Percentiles rank a stretch among this genome's conserved stretches.
Conservation (phyloP, 2,113 vertebrate species). For the Conger conger region DNA sequence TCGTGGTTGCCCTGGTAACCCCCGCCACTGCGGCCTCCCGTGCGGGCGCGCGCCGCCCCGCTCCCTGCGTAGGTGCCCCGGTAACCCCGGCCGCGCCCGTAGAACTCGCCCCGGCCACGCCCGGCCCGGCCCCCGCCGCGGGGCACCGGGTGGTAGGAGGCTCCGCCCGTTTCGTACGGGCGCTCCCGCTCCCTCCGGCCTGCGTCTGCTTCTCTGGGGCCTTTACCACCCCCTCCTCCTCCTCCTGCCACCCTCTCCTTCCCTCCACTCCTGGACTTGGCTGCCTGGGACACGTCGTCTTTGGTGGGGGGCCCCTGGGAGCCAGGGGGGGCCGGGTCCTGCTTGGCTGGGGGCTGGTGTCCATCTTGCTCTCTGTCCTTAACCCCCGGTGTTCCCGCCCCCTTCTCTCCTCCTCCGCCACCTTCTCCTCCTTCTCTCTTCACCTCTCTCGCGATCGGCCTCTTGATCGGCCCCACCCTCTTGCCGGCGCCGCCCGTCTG, state of each 20-base stretch:
- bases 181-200: conserved; percentile 67
- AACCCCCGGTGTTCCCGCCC: no score
- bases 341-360: conserved; percentile 55
- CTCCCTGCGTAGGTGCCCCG: conserved; percentile 69
- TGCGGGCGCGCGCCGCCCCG: conserved; percentile 63
- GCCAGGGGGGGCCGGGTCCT: conserved; percentile 46
- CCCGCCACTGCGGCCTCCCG: conserved; percentile 71
- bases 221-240: conserved; percentile 56
- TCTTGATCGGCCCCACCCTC: conserved; percentile 82
- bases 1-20: conserved; percentile 71
- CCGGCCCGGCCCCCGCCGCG: conserved; percentile 60
- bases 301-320: conserved; percentile 58
- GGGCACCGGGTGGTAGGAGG: conserved; percentile 59
- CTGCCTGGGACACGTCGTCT: conserved; percentile 52
- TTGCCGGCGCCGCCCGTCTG: conserved; percentile 62
- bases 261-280: conserved; percentile 63
- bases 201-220: conserved; percentile 62
- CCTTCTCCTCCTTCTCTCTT: conserved; percentile 68
- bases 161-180: conserved; percentile 71
- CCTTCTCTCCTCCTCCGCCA: no score
- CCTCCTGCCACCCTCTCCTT: conserved; percentile 56
- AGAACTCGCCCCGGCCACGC: conserved; percentile 82
- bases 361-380: conserved; percentile 72
- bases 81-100: conserved; percentile 77
- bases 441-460: conserved; percentile 69